Conservation (phyloP, 2,113 vertebrate species). For the Lepidothrix coronata region DNA sequence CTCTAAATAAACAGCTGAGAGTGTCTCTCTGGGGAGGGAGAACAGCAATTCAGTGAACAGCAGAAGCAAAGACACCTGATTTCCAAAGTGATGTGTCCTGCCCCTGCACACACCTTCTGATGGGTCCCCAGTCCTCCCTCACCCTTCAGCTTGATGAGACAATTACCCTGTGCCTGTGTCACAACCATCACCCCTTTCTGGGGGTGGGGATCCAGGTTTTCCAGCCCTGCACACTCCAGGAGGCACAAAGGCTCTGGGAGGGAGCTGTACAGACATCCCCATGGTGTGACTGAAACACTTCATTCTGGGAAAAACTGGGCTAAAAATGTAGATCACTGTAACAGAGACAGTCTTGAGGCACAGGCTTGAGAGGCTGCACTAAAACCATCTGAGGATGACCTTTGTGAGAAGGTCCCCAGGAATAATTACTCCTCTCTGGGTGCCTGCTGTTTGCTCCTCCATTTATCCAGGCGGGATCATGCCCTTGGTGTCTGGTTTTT, state of each 20-base stretch:
- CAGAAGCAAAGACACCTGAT: neutral
- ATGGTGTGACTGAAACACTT: neutral
- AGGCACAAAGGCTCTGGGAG: neutral
- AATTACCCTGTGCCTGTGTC: accelerated
- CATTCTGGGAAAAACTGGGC: neutral
- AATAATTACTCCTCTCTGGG: neutral
- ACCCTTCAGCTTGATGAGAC: neutral
- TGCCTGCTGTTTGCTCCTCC: neutral
- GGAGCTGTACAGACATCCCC: neutral
- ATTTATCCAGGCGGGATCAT: neutral
- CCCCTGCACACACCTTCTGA: neutral
- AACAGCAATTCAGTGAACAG: neutral
- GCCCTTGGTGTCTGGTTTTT: neutral
- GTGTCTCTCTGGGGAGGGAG: neutral
- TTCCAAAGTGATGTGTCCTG: neutral
- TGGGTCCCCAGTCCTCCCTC: neutral
- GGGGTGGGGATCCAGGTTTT: no score
- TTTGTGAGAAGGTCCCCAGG: neutral
- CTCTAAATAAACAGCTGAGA: neutral
- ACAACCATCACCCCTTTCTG: neutral
- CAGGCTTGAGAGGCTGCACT: neutral
- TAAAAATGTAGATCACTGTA: slow-evolving; percentile 21
- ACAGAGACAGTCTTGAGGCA: neutral
- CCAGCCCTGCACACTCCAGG: neutral
- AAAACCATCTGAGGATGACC: neutral